phyloP scores from a whole-genome alignment of 1,140 invertebrate genomes.

The Formica exsecta region DNA sequence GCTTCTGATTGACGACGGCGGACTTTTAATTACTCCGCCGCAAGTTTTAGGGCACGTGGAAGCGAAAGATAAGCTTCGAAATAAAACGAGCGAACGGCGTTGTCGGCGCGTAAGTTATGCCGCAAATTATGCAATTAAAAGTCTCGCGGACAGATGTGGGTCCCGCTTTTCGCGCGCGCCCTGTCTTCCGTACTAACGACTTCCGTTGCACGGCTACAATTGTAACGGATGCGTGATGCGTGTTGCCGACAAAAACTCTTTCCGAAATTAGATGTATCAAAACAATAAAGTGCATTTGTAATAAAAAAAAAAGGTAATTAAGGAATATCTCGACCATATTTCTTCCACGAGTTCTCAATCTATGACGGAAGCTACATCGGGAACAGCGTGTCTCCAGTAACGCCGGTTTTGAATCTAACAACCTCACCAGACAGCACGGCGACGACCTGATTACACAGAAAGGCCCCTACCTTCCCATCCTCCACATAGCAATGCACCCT shows the following conservation, averaged over 20 bases:
- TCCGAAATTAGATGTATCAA: neutral
- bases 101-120: constrained; percentile 66
- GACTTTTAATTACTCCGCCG: constrained; percentile 75
- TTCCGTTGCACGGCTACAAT: constrained; percentile 33
- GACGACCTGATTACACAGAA: no score
- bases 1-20: constrained; percentile 70
- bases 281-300: neutral
- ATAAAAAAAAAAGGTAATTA: neutral
- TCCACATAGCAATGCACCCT: no score
- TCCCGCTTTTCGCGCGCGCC: constrained; percentile 49
- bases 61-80: constrained; percentile 71
- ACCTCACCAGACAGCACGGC: no score
- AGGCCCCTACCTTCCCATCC: no score
- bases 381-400: no score
- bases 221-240: constrained; percentile 38
- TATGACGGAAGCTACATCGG: no score
- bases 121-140: constrained; percentile 75
- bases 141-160: constrained; percentile 60
- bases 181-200: constrained; percentile 63
- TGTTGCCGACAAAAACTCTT: constrained; percentile 16
- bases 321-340: no score
- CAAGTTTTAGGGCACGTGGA: constrained; percentile 68
- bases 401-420: no score
- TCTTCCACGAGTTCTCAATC: no score
- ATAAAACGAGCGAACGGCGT: constrained; percentile 65